Evolutionary conservation across 2,797 vertebrate species (phyloP), one percentile per base, ranked within the genome.

Genomic region (Diplodus puntazzo): DNA sequence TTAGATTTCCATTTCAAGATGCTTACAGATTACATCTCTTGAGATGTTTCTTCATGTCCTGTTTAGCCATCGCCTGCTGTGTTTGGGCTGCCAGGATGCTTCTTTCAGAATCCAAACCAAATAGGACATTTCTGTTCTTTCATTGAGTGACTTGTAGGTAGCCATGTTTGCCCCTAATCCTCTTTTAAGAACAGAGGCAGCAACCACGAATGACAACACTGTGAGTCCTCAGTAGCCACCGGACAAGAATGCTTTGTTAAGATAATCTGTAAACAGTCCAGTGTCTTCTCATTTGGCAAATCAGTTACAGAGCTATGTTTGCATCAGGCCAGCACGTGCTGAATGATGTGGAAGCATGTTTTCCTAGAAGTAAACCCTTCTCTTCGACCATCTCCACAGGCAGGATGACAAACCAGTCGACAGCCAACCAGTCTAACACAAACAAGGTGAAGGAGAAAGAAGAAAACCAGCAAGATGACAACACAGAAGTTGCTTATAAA

Each of bases 331-430:
- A 25, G 62, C 11, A 10, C 20, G 12, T 27, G 39, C 25, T 45
- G n/a, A 49, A 46, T 23, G 61, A 66, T 62, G 23, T 16, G 23
- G 30, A 53, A 60, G 20, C 16, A n/a, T 13, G 62, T 53, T 11
- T 21, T 73, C 1, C 54, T 34, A 45, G 14, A 23, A 7, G 9
- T 55, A 67, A 69, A 78, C 13, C 34, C 16, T 12, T 70, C 49
- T 73, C 50, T 67, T 25, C 55, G 50, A 48, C 64, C 65, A 30
- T 80, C 14, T 79, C 76, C 43, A 42, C 82, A 95, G 95, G 82
- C 90, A 95, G 93, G 90, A 96, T 96, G 95, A 95, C 92, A 23
- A 95, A 95, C 89, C 93, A 94, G 83, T 48, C 91, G 5, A 78
- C 88, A 81, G 80, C 82, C 62, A 94, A 94, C 83, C 92, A 92